Percentiles rank a stretch among this genome's conserved stretches.
phyloP scores from a whole-genome alignment of 1,140 invertebrate genomes.

The Zaprionus nigranus region DNA sequence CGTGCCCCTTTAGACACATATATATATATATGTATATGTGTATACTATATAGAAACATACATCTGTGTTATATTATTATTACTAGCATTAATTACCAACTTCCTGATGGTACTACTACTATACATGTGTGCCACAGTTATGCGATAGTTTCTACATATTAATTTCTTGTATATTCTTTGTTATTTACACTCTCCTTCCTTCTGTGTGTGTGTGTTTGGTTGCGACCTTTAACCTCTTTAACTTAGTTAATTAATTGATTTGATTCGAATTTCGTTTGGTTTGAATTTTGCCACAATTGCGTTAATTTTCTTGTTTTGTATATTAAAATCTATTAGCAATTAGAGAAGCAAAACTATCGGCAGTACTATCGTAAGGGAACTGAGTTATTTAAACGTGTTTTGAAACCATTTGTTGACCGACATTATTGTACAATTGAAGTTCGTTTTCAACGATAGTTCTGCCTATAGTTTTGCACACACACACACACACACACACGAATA shows the following conservation, averaged over 20 bases:
- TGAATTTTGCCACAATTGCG: slow-evolving; percentile 46
- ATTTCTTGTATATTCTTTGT: slow-evolving; percentile 30
- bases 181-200: slow-evolving; percentile 38
- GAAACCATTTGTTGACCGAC: too few species aligned
- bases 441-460: background rate
- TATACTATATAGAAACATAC: background rate
- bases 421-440: background rate
- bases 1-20: background rate
- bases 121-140: slow-evolving; percentile 22
- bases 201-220: slow-evolving; percentile 33
- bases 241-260: slow-evolving; percentile 15
- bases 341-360: background rate
- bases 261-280: slow-evolving; percentile 4
- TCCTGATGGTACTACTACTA: background rate
- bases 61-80: background rate
- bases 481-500: slow-evolving; percentile 13
- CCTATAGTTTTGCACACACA: slow-evolving; percentile 1
- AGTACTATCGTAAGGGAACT: background rate
- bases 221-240: background rate
- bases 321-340: slow-evolving; percentile 12
- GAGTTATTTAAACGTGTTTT: background rate
- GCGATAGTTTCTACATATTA: slow-evolving; percentile 9
- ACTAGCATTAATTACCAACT: background rate
- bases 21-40: background rate
- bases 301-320: slow-evolving; percentile 12